Conservation (phyloP, 1,140 invertebrate species). For the Pantala flavescens region DNA sequence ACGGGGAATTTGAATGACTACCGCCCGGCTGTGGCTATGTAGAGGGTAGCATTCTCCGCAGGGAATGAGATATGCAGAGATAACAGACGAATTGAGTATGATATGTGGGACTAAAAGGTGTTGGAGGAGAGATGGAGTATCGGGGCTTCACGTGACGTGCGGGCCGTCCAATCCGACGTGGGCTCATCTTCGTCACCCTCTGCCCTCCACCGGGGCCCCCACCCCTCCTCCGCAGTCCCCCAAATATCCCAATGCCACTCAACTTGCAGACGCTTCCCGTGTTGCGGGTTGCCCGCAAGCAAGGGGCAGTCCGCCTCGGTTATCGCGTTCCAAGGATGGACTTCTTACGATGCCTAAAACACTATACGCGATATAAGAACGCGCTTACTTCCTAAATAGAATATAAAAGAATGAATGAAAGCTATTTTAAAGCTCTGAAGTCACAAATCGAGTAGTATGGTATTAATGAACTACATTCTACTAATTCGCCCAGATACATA, state of each 20-base stretch:
- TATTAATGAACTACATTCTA: too few species aligned
- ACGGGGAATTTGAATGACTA: too few species aligned
- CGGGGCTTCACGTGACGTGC: background rate
- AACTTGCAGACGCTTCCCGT: background rate
- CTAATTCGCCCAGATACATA: too few species aligned
- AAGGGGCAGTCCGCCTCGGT: background rate
- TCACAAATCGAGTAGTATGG: too few species aligned
- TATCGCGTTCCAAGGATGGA: too few species aligned
- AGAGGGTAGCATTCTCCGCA: background rate
- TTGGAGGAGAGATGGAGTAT: constrained; percentile 2
- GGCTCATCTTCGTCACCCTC: constrained; percentile 2
- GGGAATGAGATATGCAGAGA: constrained; percentile 1
- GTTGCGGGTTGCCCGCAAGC: background rate
- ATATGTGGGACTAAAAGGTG: background rate
- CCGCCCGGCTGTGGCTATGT: too few species aligned
- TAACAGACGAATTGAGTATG: constrained; percentile 7
- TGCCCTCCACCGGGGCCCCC: background rate
- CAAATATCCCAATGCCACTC: background rate
- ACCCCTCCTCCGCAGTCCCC: background rate
- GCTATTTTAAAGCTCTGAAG: too few species aligned
- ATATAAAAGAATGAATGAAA: too few species aligned
- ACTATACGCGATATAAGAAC: too few species aligned
- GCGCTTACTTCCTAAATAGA: too few species aligned
- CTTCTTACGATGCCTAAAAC: too few species aligned
- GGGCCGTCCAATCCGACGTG: background rate